Evolutionary conservation across 1,140 invertebrate genomes (phyloP), one percentile per base, ranked within the genome.

Genomic region (Lepidurus couesii): DNA sequence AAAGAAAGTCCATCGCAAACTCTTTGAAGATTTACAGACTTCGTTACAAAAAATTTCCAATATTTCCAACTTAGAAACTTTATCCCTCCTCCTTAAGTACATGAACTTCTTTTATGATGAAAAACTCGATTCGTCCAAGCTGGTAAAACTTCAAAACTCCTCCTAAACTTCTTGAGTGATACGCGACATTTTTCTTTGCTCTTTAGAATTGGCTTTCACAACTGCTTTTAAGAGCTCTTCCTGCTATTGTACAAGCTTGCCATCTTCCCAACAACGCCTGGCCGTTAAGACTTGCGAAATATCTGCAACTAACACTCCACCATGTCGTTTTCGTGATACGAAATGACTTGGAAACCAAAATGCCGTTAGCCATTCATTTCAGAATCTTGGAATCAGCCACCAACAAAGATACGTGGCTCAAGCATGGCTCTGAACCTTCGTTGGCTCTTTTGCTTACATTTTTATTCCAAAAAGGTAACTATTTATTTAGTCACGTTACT

Each of bases 71-170:
- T 77, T 75, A 75, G 88, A 34, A 86, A 88, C 88, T 73, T 80
- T 92, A 21, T 84, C 84, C 79, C 82, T 86, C 13, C 73, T 84
- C 26, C 79, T 82, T 1, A 73, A 74, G 7, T 81, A 82, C 75
- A 79, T 85, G 0, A 85, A 93, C 81, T 93, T 94, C 82, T 95
- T 95, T 85, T 95, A 93, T 84, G 87, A 91, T 83, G 86, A 87
- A 53, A 84, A 86, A 76, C 83, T 87, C 81, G 94, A 96, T 87
- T 86, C 86, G 74, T 85, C 87, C 73, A 89, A 93, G 88, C 84
- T 96, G 85, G 91, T 93, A 87, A 85, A 87, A 34, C 34, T 34
- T 34, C 83, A 26, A 79, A 77, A 80, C 80, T 24, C 77, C 77
- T 44, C 65, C 34, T 79, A 74, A 74, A 78, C 42, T 80, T 24